phyloP scores from a whole-genome alignment of 2,888 invertebrate species.

The Aproaerema taeniolella region DNA sequence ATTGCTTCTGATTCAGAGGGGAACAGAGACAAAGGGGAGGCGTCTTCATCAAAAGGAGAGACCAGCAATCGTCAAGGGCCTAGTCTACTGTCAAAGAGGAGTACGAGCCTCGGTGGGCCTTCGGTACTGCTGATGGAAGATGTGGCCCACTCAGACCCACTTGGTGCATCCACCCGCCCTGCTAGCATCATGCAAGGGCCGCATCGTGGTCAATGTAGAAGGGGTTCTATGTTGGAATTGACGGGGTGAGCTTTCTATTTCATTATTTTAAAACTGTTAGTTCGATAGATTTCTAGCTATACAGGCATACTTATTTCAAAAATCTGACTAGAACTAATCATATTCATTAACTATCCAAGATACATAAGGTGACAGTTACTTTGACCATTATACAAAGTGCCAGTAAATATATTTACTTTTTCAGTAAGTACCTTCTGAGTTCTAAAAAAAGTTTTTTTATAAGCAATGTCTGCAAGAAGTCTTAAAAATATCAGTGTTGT shows the following conservation, averaged over 20 bases:
- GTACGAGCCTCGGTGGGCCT: constrained; percentile 66
- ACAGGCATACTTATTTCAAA: no score
- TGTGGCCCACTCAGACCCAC: constrained; percentile 77
- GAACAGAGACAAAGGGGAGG: constrained; percentile 56
- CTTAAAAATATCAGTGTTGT: no score
- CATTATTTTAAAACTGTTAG: no score
- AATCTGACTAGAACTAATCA: no score
- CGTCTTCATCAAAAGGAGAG: constrained; percentile 58
- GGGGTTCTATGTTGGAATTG: constrained; percentile 90
- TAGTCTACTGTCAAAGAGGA: constrained; percentile 60
- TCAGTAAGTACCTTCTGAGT: no score
- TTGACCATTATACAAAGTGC: no score
- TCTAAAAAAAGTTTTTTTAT: no score
- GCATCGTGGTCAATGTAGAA: constrained; percentile 82
- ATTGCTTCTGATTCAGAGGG: constrained; percentile 78
- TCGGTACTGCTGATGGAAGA: constrained; percentile 80
- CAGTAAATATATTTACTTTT: no score
- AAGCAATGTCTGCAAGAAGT: no score
- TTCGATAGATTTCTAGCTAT: no score
- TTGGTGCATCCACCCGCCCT: constrained; percentile 79
- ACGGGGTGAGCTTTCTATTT: constrained; percentile 83
- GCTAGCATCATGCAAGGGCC: constrained; percentile 78
- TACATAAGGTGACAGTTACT: no score
- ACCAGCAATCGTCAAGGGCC: constrained; percentile 51
- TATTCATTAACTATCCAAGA: no score